Conservation (phyloP, 2,113 vertebrate genomes). For the Saccopteryx leptura region DNA sequence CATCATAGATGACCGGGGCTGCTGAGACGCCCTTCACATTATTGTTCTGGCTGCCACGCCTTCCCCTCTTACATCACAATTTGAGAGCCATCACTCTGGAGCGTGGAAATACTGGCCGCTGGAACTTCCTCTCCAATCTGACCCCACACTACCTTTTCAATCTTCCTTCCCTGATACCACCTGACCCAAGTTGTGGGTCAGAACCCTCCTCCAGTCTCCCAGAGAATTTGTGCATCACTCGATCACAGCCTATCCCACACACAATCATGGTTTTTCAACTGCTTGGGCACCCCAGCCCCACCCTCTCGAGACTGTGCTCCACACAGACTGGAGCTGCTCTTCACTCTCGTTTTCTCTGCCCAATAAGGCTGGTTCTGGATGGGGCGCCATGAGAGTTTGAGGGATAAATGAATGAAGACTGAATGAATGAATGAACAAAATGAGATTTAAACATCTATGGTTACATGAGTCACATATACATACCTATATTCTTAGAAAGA, state of each 20-base stretch:
- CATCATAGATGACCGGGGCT: background rate
- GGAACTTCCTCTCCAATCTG: background rate
- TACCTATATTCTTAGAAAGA: background rate
- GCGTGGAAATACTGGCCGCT: background rate
- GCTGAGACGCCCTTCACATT: background rate
- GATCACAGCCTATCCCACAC: background rate
- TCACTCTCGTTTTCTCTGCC: slow-evolving; percentile 27
- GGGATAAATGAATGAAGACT: background rate
- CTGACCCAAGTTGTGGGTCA: background rate
- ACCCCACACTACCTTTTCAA: background rate
- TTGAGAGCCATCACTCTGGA: background rate
- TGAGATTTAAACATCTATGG: background rate
- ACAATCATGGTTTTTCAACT: background rate
- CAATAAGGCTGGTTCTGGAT: background rate
- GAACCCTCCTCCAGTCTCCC: background rate
- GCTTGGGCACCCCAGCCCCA: no score
- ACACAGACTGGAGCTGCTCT: background rate
- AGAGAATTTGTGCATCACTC: background rate
- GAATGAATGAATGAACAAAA: background rate
- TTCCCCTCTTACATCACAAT: background rate
- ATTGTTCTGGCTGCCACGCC: background rate
- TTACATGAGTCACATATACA: background rate
- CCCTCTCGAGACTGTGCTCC: background rate
- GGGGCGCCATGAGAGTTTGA: background rate
- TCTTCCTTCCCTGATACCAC: background rate